These are phyloP conservation scores for Mesoligia furuncula DNA, from an alignment of 2,888 invertebrate genomes.

Conservation along the genomic window DNA sequence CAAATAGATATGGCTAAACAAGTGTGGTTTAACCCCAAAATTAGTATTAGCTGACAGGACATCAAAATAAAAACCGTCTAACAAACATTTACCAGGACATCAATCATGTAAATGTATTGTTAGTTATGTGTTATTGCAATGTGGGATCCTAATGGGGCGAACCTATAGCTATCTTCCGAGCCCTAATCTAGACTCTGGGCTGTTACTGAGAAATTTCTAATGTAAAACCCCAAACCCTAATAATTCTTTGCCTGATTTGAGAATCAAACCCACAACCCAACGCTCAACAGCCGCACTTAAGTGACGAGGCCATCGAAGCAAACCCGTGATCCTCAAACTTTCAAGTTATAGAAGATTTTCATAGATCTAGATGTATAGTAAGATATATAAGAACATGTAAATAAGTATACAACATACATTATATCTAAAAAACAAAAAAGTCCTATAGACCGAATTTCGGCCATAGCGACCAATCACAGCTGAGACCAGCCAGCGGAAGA, in stretches of 20 bases:
- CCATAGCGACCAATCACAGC: no score
- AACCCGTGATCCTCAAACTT: background rate
- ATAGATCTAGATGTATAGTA: background rate
- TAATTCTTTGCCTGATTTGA: background rate
- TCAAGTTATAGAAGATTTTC: background rate
- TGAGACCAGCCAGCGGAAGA: no score
- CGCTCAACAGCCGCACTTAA: background rate
- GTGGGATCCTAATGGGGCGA: background rate
- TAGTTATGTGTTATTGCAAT: background rate
- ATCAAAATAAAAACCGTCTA: background rate
- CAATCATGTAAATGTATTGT: background rate
- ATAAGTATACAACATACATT: background rate
- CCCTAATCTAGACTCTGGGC: background rate
- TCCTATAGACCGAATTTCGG: no score
- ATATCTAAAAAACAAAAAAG: no score
- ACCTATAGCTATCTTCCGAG: background rate
- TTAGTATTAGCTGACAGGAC: no score
- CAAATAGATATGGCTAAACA: background rate
- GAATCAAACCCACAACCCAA: background rate
- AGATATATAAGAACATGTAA: no score
- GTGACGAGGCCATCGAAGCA: background rate
- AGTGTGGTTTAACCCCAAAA: no score
- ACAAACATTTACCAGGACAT: background rate
- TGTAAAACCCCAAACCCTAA: background rate
- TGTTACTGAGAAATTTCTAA: background rate